These are phyloP conservation scores for Centruroides sculpturatus DNA, from an alignment of 1,140 invertebrate species.

Conservation along the genomic window DNA sequence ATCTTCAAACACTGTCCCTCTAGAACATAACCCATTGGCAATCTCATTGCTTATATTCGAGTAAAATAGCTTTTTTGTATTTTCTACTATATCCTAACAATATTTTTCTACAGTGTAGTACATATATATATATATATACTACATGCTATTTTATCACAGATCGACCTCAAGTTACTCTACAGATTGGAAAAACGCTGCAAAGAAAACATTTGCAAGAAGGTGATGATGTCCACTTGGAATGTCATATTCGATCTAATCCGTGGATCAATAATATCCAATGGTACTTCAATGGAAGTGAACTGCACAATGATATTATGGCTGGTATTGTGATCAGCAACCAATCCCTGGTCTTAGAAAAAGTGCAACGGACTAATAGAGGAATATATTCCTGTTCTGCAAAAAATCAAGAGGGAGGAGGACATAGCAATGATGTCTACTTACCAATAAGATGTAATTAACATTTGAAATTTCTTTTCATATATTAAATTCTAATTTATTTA, in stretches of 20 bases:
- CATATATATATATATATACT: conserved; percentile 10
- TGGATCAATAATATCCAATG: conserved; percentile 54
- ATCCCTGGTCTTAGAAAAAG: conserved; percentile 29
- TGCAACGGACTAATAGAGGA: conserved; percentile 18
- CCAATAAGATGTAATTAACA: conserved; percentile 50
- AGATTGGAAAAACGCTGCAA: conserved; percentile 64
- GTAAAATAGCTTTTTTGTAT: too few relatives aligned
- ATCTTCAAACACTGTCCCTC: too few relatives aligned
- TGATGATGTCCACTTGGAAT: conserved; percentile 77
- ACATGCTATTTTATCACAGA: conserved; percentile 39
- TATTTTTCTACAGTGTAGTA: too few relatives aligned
- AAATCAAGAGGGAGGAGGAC: conserved; percentile 73
- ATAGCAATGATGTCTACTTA: conserved; percentile 60
- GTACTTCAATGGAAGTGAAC: conserved; percentile 55
- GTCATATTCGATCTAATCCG: conserved; percentile 27
- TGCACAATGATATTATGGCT: conserved; percentile 51
- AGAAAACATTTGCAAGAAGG: conserved; percentile 57
- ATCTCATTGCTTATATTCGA: too few relatives aligned
- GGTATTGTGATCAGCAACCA: conserved; percentile 64
- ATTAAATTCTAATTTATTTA: too few relatives aligned
- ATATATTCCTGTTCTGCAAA: conserved; percentile 69
- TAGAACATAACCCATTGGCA: too few relatives aligned
- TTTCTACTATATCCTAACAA: too few relatives aligned
- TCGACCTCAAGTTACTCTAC: conserved; percentile 64
- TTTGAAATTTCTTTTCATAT: background rate